Evolutionary conservation across 2,113 vertebrate genomes (phyloP).

Genomic region (Pteruthius melanotis): DNA sequence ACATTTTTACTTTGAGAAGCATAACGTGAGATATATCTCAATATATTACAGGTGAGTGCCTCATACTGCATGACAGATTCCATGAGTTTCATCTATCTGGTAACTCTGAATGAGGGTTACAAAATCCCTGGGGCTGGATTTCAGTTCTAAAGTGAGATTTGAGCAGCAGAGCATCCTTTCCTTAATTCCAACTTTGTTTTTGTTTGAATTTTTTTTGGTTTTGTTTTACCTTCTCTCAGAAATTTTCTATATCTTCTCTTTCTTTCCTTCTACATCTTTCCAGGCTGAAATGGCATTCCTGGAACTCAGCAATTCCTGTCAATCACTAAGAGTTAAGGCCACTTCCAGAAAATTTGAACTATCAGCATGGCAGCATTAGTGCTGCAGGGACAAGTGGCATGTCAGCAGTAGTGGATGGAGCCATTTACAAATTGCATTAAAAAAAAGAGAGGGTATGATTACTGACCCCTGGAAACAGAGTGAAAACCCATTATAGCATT

Average conservation of each 20-base stretch:
- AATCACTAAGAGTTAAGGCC: slow-evolving; percentile 21
- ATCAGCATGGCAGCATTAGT: slow-evolving; percentile 28
- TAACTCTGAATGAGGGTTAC: not conserved
- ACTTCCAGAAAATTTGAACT: slow-evolving; percentile 33
- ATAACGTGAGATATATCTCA: not conserved
- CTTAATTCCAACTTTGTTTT: not conserved
- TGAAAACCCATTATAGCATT: not conserved
- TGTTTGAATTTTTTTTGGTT: not conserved
- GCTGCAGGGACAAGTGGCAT: slow-evolving; percentile 11
- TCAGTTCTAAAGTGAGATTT: not conserved
- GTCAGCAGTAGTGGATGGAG: slow-evolving; percentile 6
- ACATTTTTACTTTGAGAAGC: not conserved
- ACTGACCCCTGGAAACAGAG: not conserved
- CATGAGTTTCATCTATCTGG: not conserved
- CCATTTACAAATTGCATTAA: slow-evolving; percentile 47
- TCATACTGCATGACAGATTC: not conserved
- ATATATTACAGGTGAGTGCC: not conserved
- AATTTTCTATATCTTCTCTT: not conserved
- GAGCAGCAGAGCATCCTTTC: not conserved
- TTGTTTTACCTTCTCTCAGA: not conserved
- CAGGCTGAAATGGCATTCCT: not conserved
- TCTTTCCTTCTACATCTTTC: not conserved
- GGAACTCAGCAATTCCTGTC: slow-evolving; percentile 11
- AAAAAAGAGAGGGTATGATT: not conserved
- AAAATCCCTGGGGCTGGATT: not conserved